Evolutionary conservation across 2,888 invertebrate genomes (phyloP).

Genomic region (Drosophila acutilabella): DNA sequence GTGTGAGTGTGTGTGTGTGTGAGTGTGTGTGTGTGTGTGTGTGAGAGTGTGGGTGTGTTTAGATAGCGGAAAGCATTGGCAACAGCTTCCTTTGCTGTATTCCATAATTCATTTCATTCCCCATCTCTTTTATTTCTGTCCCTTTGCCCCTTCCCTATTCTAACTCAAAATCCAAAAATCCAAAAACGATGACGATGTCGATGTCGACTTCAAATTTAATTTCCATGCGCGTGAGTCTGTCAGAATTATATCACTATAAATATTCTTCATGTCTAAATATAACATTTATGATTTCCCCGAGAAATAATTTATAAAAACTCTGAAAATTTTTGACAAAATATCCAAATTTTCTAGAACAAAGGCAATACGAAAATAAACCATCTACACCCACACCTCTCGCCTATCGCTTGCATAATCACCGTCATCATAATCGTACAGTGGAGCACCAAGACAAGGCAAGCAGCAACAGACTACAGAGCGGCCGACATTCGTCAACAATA

Average conservation of each 20-base stretch:
- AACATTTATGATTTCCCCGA: constrained; percentile 66
- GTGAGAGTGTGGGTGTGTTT: neutral
- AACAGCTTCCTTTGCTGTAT: constrained; percentile 4
- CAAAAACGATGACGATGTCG: constrained; percentile 4
- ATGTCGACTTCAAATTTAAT: constrained; percentile 35
- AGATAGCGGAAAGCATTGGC: neutral
- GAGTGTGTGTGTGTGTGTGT: neutral
- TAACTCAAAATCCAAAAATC: constrained; percentile 13
- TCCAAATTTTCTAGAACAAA: constrained; percentile 44
- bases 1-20: neutral
- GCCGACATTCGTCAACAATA: constrained; percentile 27
- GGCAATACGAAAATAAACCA: constrained; percentile 32
- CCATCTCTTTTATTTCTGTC: neutral
- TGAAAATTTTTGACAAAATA: constrained; percentile 58
- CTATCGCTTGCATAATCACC: neutral
- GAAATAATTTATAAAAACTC: constrained; percentile 64
- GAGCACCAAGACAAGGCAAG: neutral
- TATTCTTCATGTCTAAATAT: constrained; percentile 69
- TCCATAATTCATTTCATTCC: constrained; percentile 1
- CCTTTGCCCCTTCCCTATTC: too few species aligned
- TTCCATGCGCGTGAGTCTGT: constrained; percentile 45
- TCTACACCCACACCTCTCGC: neutral
- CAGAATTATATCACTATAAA: constrained; percentile 68
- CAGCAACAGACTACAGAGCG: neutral
- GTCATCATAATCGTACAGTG: neutral